phyloP scores from a whole-genome alignment of 2,113 vertebrate genomes.

The Sinocyclocheilus anshuiensis region DNA sequence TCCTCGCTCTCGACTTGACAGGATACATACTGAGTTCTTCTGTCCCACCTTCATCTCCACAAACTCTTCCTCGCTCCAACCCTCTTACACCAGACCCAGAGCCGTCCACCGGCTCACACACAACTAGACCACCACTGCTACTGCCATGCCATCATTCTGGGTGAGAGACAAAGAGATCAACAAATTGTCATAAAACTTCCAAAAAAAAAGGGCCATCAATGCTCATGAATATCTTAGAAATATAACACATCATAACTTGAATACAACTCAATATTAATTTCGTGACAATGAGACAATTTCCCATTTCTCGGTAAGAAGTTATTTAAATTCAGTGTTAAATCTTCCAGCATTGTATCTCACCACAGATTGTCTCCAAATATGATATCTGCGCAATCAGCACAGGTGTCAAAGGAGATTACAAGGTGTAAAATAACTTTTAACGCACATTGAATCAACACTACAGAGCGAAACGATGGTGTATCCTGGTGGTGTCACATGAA shows the following conservation, averaged over 20 bases:
- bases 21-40: conserved; percentile 93
- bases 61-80: background rate
- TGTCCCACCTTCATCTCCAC: conserved; percentile 81
- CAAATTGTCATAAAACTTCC: too few relatives aligned
- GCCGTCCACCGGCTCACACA: background rate
- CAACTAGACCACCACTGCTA: background rate
- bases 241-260: background rate
- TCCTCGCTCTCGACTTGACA: conserved; percentile 90
- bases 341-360: background rate
- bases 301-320: background rate
- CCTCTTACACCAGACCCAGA: conserved; percentile 8
- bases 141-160: background rate
- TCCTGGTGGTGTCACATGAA: background rate
- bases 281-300: background rate
- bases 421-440: background rate
- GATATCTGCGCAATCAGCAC: background rate
- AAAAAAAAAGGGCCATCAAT: background rate
- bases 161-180: background rate
- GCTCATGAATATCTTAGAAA: background rate
- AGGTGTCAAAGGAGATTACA: background rate
- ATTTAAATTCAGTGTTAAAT: background rate
- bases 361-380: background rate
- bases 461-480: background rate
- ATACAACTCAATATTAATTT: background rate
- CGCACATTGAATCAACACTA: background rate